Conservation (phyloP, 2,113 vertebrate genomes). For the Anas platyrhynchos region DNA sequence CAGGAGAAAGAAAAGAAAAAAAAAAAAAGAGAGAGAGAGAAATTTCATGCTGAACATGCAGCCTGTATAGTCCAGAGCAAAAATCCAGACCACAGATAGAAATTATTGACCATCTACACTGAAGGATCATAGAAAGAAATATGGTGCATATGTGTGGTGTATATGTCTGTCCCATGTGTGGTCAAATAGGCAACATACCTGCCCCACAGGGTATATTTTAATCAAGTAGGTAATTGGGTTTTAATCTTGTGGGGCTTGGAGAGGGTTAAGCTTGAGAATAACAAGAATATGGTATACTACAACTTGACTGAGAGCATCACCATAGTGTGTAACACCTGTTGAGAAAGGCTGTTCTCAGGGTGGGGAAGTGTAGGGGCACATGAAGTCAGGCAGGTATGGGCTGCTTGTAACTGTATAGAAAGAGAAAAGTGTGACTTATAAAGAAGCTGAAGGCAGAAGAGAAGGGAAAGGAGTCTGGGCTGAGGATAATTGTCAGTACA, state of each 20-base stretch:
- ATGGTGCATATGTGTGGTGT: not conserved
- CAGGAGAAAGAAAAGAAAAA: not conserved
- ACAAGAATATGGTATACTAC: not conserved
- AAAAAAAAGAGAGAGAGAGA: no score
- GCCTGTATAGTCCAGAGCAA: not conserved
- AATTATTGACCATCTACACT: not conserved
- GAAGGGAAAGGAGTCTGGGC: not conserved
- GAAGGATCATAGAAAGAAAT: not conserved
- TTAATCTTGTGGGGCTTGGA: not conserved
- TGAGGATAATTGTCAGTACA: not conserved
- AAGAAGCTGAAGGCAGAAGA: not conserved
- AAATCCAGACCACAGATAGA: not conserved
- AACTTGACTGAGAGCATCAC: not conserved
- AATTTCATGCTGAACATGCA: not conserved
- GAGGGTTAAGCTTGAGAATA: not conserved
- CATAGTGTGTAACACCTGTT: not conserved
- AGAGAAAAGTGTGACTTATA: no score
- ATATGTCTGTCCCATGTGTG: not conserved
- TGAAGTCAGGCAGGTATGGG: not conserved
- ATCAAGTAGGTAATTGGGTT: not conserved
- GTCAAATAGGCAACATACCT: not conserved
- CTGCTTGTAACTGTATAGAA: not conserved
- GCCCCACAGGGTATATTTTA: not conserved
- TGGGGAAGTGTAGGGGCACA: not conserved
- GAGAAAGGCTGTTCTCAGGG: not conserved